A percentile compares a stretch with the other conserved stretches of the same genome.
Evolutionary conservation across 2,888 invertebrate species (phyloP).

Genomic region (Buathra laborator): DNA sequence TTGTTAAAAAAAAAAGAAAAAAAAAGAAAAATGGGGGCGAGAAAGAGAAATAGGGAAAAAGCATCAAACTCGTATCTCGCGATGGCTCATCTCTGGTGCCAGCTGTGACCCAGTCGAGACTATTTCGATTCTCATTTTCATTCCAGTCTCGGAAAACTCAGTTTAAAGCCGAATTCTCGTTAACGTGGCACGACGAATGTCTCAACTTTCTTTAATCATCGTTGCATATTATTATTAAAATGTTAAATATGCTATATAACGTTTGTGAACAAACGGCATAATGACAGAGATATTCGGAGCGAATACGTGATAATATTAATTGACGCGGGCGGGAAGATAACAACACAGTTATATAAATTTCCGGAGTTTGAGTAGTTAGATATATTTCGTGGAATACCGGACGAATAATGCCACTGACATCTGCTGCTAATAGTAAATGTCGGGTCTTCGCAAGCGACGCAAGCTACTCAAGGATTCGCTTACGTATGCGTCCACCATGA

Average conservation of each 20-base stretch:
- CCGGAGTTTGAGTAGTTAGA: neutral
- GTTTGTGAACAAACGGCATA: neutral
- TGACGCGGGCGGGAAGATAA: neutral
- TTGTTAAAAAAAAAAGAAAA: neutral
- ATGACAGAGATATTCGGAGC: neutral
- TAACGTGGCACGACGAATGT: neutral
- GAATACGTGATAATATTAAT: neutral
- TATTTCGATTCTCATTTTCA: slow-evolving; percentile 17
- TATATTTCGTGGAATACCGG: neutral
- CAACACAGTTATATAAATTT: neutral
- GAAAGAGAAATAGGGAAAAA: neutral
- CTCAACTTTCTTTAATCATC: slow-evolving; percentile 6
- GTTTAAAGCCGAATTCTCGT: neutral
- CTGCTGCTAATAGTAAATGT: slow-evolving; percentile 8
- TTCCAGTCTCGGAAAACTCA: neutral
- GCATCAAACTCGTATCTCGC: neutral
- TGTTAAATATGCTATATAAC: neutral
- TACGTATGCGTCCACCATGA: slow-evolving; percentile 3
- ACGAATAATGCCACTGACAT: neutral
- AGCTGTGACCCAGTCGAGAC: neutral
- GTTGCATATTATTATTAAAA: neutral
- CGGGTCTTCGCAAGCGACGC: neutral
- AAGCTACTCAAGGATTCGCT: neutral
- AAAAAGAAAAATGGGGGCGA: neutral
- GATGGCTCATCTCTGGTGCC: neutral